Conservation (phyloP, 2,888 invertebrate species). For the Netelia fuscicornis region DNA sequence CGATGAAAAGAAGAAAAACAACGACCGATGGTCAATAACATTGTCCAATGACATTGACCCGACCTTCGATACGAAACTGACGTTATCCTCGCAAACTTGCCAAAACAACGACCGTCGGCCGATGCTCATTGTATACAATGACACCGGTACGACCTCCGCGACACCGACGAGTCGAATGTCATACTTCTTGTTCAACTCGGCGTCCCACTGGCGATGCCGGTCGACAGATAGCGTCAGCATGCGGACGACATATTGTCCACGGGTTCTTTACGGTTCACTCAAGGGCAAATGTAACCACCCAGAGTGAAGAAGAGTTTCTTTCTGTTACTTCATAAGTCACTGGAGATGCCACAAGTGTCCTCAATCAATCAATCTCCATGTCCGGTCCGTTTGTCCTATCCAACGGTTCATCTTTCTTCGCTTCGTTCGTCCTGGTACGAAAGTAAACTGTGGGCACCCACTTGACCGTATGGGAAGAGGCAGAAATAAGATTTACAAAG, state of each 20-base stretch:
- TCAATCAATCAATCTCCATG: constrained; percentile 49
- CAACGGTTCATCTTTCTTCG: constrained; percentile 25
- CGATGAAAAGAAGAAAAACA: neutral
- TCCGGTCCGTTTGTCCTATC: constrained; percentile 41
- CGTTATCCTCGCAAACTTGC: no score
- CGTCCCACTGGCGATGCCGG: neutral
- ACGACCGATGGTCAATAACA: neutral
- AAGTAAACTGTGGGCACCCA: constrained; percentile 2
- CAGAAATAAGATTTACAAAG: constrained; percentile 42
- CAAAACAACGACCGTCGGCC: neutral
- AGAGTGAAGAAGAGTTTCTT: constrained; percentile 19
- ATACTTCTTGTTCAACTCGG: neutral
- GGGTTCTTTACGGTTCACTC: neutral
- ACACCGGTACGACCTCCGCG: neutral
- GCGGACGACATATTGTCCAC: constrained; percentile 9
- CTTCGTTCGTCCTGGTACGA: neutral
- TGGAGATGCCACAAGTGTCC: constrained; percentile 26
- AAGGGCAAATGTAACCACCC: neutral
- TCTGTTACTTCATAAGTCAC: constrained; percentile 45
- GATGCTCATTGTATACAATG: neutral
- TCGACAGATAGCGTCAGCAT: constrained; percentile 13
- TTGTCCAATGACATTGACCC: neutral
- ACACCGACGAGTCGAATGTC: neutral
- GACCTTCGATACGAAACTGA: no score
- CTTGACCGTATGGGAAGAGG: constrained; percentile 18